These are phyloP conservation scores for Moxostoma hubbsi DNA, from an alignment of 2,797 vertebrate species.

Conservation along the genomic window DNA sequence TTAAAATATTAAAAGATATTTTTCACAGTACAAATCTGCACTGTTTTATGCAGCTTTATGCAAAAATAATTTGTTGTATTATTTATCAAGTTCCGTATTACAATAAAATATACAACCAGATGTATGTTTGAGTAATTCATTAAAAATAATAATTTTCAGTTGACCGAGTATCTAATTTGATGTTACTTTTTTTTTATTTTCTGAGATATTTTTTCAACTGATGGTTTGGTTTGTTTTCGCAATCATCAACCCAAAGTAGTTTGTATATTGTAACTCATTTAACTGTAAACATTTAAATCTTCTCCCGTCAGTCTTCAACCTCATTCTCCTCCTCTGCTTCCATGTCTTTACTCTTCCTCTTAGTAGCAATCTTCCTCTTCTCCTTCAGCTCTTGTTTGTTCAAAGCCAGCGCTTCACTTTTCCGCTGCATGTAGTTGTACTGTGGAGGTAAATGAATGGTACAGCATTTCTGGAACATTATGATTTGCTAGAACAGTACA, in stretches of 20 bases:
- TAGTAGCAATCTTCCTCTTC: constrained; percentile 71
- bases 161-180: constrained; percentile 38
- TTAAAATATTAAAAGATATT: constrained; percentile 10
- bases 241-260: neutral
- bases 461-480: neutral
- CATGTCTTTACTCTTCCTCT: constrained; percentile 74
- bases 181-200: neutral
- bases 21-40: neutral
- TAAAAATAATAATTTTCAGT: neutral
- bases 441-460: constrained; percentile 45
- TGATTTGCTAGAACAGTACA: neutral
- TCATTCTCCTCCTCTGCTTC: constrained; percentile 67
- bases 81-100: constrained; percentile 39
- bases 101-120: constrained; percentile 51
- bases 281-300: neutral
- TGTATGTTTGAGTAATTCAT: constrained; percentile 29
- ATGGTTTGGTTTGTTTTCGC: neutral
- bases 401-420: constrained; percentile 73
- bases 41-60: constrained; percentile 33
- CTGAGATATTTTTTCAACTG: too few relatives aligned
- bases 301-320: constrained; percentile 22
- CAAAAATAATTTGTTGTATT: too few relatives aligned
- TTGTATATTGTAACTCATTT: neutral
- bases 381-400: constrained; percentile 72
- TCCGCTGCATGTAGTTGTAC: constrained; percentile 77